Base-by-base conservation (phyloP, 2,888 invertebrate species). In the Hemaris fuciformis region DNA sequence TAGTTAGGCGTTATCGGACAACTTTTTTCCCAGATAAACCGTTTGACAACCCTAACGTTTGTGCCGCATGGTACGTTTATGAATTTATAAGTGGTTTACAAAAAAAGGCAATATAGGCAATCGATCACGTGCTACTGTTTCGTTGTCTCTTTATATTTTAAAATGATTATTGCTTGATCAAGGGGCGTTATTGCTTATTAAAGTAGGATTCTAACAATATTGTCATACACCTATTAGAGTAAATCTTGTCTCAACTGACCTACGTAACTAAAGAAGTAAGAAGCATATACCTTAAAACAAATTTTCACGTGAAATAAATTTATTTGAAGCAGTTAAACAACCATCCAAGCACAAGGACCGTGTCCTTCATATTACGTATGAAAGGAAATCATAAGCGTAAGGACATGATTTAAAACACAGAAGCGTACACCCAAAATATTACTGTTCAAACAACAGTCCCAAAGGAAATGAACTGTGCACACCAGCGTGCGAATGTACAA, bases 11-110 rank as follows among this genome's bases (percentile, higher is more conserved):
- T 75, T 80, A 84, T 83, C 84, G 69, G 74, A 59, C 76, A 81
- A 76, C 77, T 75, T 68, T 69, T 71, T 74, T 66, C 69, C 72
- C 73, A 77, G 77, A 82, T 82, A 84, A 79, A 79, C 78, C 73
- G 73, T 72, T 73, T 57, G 38, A 61, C 43, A 57, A 43, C 25
- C 57, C 38, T 60, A 42, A 23, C 25, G 46, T 27, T n/a, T 23
- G 13, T 31, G 15, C 27, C 18, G 8, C 10, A 10, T 1, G 25
- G 7, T 48, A n/a, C n/a, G n/a, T n/a, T n/a, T n/a, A n/a, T n/a
- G n/a, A 7, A 18, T 8, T 45, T 3, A 31, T 45, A 18, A 22
- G 23, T 42, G 18, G 31, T 34, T 20, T 0, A 20, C 46, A 34
- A 38, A 15, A 46, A 38, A 34, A 15, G 31, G 45, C 15, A 20